A percentile compares a stretch with the other conserved stretches of the same genome.
phyloP scores from a whole-genome alignment of 2,797 vertebrate genomes.

The Sebastes diaconus region DNA sequence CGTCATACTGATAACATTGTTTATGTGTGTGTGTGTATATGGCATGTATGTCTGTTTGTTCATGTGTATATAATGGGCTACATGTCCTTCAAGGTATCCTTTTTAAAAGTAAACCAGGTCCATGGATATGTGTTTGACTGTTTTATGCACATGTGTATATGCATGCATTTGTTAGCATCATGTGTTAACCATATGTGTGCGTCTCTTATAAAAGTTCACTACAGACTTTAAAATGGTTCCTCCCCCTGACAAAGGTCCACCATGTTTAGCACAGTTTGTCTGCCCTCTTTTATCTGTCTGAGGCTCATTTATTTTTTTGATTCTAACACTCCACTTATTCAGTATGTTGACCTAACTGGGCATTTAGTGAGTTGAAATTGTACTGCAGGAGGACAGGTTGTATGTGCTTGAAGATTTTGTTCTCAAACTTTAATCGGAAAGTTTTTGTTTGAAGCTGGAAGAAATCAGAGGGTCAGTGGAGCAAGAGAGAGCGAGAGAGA shows the following conservation, averaged over 20 bases:
- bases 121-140: not conserved
- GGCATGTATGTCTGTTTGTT: not conserved
- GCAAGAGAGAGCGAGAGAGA: not conserved
- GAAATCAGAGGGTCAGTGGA: not conserved
- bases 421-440: not conserved
- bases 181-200: not conserved
- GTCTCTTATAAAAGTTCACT: not conserved
- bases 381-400: not conserved
- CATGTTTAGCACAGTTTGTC: conserved; percentile 17
- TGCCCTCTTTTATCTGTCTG: conserved; percentile 15
- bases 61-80: not conserved
- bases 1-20: conserved; percentile 18
- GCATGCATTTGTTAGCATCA: not conserved
- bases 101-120: not conserved
- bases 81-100: not conserved
- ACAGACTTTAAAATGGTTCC: conserved; percentile 3
- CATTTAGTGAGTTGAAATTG: not conserved
- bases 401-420: not conserved
- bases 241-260: conserved; percentile 34
- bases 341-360: not conserved
- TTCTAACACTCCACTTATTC: not conserved
- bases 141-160: not conserved
- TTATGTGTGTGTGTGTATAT: not conserved
- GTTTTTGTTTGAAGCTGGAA: not conserved
- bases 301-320: not conserved